Conservation (phyloP, 2,888 invertebrate genomes). For the Chouioia cunea region DNA sequence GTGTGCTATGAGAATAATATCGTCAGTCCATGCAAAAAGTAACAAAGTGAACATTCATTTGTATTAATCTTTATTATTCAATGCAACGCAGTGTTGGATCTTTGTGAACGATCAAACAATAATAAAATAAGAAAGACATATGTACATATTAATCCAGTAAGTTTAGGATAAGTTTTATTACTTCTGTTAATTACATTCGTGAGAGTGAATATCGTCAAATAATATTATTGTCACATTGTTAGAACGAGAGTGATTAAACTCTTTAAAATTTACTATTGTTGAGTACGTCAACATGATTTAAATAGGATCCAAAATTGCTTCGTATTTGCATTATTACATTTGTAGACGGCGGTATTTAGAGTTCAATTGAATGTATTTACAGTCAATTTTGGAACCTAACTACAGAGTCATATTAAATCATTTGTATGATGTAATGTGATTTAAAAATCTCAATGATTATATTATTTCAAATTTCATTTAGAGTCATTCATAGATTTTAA, state of each 20-base stretch:
- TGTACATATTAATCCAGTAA: constrained; percentile 47
- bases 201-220: constrained; percentile 44
- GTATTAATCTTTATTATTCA: constrained; percentile 42
- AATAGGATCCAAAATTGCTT: constrained; percentile 47
- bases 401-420: neutral
- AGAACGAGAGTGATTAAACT: constrained; percentile 44
- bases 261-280: constrained; percentile 45
- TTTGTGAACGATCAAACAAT: constrained; percentile 47
- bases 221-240: constrained; percentile 43
- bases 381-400: constrained; percentile 47
- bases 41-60: constrained; percentile 41
- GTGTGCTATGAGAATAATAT: constrained; percentile 39
- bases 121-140: constrained; percentile 43
- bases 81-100: constrained; percentile 41
- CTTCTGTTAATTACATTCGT: constrained; percentile 42
- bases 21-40: constrained; percentile 36
- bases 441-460: constrained; percentile 35
- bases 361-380: constrained; percentile 30
- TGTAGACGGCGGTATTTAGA: constrained; percentile 30
- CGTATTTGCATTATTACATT: constrained; percentile 32
- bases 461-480: constrained; percentile 23
- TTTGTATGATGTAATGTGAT: too few relatives aligned
- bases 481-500: constrained; percentile 22
- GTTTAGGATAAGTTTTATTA: constrained; percentile 46
- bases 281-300: constrained; percentile 38